Conservation (phyloP, 2,797 vertebrate genomes). For the Myotis vivesi region DNA sequence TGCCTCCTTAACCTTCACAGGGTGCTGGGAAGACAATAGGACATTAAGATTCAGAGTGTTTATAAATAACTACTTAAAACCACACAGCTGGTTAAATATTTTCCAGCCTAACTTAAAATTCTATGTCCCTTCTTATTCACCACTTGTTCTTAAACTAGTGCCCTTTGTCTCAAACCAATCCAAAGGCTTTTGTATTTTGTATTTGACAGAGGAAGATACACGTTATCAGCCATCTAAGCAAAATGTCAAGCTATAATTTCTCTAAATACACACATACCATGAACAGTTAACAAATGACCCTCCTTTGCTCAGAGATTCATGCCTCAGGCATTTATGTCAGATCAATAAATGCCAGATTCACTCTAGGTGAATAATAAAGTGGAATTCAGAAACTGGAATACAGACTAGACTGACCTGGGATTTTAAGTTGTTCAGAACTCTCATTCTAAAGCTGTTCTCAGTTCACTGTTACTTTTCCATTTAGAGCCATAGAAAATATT, state of each 20-base stretch:
- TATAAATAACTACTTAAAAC: background rate
- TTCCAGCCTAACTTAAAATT: conserved; percentile 18
- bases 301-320: background rate
- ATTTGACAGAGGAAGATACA: background rate
- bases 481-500: background rate
- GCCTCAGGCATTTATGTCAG: background rate
- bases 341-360: conserved; percentile 15
- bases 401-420: background rate
- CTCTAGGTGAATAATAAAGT: background rate
- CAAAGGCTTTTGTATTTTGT: background rate
- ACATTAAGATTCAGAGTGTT: background rate
- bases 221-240: background rate
- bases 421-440: background rate
- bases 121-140: background rate
- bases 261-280: background rate
- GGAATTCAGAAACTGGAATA: background rate
- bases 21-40: background rate
- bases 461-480: background rate
- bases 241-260: background rate
- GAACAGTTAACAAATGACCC: background rate
- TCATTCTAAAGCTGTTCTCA: background rate
- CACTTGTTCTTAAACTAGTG: background rate
- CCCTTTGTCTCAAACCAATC: background rate
- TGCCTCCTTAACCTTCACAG: background rate
- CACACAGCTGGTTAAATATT: background rate